These are phyloP conservation scores for Epizoanthus fatuus DNA, from an alignment of 92 coral and sea anemone genomes.

Conservation along the genomic window DNA sequence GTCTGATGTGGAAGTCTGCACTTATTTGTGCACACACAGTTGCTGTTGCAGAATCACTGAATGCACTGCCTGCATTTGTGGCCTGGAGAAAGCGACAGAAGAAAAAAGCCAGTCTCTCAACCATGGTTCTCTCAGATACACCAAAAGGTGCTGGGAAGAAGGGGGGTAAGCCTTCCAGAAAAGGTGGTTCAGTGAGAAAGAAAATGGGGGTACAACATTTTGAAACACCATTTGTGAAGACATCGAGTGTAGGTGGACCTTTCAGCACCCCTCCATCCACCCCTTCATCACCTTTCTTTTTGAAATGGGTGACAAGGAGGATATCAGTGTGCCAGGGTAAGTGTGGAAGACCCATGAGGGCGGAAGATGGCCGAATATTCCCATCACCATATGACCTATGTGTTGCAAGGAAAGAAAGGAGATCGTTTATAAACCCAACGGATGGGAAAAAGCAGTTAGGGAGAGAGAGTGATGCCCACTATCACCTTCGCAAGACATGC, in stretches of 20 bases:
- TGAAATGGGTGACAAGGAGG: conserved; percentile 69
- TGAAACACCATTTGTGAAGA: no score
- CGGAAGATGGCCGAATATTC: conserved; percentile 37
- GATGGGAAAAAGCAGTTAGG: conserved; percentile 69
- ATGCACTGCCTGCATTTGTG: conserved; percentile 22
- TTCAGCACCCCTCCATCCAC: no score
- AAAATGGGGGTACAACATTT: no score
- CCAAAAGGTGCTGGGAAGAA: conserved; percentile 64
- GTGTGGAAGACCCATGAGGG: conserved; percentile 67
- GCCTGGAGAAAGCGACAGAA: conserved; percentile 38
- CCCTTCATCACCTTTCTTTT: conserved; percentile 36
- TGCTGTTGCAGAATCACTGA: conserved; percentile 39
- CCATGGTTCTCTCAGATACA: conserved; percentile 36
- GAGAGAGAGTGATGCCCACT: conserved; percentile 58
- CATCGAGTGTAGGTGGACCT: no score
- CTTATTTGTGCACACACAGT: conserved; percentile 58
- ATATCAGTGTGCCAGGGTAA: conserved; percentile 73
- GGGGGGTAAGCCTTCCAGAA: conserved; percentile 41
- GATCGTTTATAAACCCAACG: conserved; percentile 24
- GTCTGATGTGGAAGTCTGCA: conserved; percentile 57
- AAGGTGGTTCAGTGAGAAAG: no score
- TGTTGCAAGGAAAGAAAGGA: conserved; percentile 1
- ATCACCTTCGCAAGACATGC: conserved; percentile 56
- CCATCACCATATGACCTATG: conserved; percentile 27
- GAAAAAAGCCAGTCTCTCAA: not conserved